phyloP scores from a whole-genome alignment of 2,113 vertebrate species.

The Oncorhynchus keta region DNA sequence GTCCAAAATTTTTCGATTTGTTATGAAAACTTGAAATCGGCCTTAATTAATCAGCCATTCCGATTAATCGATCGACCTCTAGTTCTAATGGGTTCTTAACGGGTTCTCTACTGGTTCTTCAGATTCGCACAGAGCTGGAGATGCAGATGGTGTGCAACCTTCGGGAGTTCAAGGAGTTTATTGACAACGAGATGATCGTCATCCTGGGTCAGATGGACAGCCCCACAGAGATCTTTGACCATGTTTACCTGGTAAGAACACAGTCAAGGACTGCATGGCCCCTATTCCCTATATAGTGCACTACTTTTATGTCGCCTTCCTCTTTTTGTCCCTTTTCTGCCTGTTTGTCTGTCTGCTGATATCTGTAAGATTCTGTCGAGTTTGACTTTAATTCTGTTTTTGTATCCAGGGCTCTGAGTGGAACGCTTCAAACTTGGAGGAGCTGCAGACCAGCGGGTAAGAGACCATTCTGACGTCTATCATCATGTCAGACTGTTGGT shows the following conservation, averaged over 20 bases:
- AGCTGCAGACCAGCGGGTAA: conserved; percentile 96
- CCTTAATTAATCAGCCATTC: no score
- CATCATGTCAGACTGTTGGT: neutral
- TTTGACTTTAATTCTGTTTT: no score
- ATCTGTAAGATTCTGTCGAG: no score
- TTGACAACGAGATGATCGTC: conserved; percentile 98
- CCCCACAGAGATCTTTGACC: conserved; percentile 95
- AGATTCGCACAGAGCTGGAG: conserved; percentile 97
- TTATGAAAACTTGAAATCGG: no score
- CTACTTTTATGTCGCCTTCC: no score
- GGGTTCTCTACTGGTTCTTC: conserved; percentile 8
- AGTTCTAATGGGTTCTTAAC: no score
- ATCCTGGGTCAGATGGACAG: conserved; percentile 99
- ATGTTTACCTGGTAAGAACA: conserved; percentile 92
- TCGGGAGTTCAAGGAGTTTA: conserved; percentile 96
- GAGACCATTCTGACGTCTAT: conserved; percentile 34
- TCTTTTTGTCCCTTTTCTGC: no score
- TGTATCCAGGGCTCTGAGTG: conserved; percentile 89
- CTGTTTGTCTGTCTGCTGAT: neutral
- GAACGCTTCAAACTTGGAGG: conserved; percentile 97
- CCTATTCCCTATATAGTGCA: no score
- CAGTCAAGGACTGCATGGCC: no score
- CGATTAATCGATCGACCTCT: no score
- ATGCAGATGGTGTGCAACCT: conserved; percentile 98
- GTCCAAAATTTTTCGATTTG: no score